Base-by-base conservation (phyloP, 2,797 vertebrate species). In the Aulostomus chinensis region DNA sequence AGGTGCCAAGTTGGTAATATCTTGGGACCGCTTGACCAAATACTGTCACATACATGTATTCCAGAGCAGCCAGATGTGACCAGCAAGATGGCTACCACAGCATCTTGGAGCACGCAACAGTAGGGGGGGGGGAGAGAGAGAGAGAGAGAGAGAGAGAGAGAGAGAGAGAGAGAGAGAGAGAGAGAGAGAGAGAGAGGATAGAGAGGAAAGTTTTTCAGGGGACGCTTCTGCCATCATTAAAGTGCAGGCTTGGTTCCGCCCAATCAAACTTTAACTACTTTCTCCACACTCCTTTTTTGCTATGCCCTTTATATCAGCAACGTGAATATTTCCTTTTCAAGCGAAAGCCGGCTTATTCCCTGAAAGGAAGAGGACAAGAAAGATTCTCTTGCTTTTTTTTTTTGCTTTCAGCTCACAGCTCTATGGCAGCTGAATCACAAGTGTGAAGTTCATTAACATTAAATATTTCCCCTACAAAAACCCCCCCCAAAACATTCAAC, bases 181-280 rank as follows among this genome's bases (percentile, higher is more conserved):
- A 0, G 39, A 25, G 26, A 35, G 21, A 34, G 30, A 39, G 39
- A 20, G 14, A 30, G 11, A 2, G 18, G 49, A 40, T 0, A 21
- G 13, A 51, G 39, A 38, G n/a, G 4, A 32, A 42, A 13, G 33
- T 31, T 58, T 71, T 69, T 28, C 43, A 58, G 2, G 35, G 54
- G 57, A 73, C 63, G 59, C 57, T 61, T 37, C 32, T 34, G 29
- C 52, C 62, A 68, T 73, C 68, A 74, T 62, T 66, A 74, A 62
- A 68, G 73, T 68, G 68, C 69, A 73, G 56, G 30, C 58, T 25
- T 2, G 33, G 58, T 59, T 69, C 60, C 24, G 39, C 58, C 69
- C 72, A 57, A 80, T 83, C 72, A 80, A 80, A 84, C 71, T 77
- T 77, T 68, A 67, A 84, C 59, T 52, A 58, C 68, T 40, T 48